Percentiles rank a stretch among this genome's conserved stretches.
Conservation (phyloP, 2,888 invertebrate genomes). For the Lordiphosa fenestrarum region DNA sequence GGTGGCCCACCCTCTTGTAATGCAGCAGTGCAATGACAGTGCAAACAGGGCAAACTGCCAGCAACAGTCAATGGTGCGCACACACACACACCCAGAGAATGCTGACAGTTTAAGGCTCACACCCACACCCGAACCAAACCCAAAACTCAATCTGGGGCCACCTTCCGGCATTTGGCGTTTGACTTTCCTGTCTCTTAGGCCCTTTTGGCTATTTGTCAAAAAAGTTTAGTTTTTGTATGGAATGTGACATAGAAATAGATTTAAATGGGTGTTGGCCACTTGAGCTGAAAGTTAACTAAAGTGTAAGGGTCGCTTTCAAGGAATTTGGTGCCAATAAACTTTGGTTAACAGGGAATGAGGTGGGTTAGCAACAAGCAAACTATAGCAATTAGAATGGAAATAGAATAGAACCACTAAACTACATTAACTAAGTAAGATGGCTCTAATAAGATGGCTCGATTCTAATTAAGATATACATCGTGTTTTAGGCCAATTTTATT, state of each 20-base stretch:
- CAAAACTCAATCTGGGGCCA: conserved; percentile 36
- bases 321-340: no score
- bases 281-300: conserved; percentile 45
- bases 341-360: no score
- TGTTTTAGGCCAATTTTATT: no score
- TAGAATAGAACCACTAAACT: no score
- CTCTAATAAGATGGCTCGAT: no score
- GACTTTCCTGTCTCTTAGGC: conserved; percentile 43
- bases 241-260: conserved; percentile 24
- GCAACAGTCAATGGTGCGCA: conserved; percentile 49
- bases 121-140: conserved; percentile 1
- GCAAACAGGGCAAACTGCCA: conserved; percentile 36
- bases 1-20: conserved; percentile 5
- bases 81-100: conserved; percentile 9
- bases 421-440: no score
- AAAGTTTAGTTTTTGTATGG: conserved; percentile 39
- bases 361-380: no score
- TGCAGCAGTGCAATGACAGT: conserved; percentile 59
- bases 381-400: no score
- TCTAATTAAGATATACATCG: no score
- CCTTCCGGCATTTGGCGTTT: conserved; percentile 47
- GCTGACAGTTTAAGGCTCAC: conserved; percentile 48
- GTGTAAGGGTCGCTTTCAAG: conserved; percentile 13
- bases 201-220: conserved; percentile 71
- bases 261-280: conserved; percentile 60